phyloP scores from a whole-genome alignment of 1,140 invertebrate species.

The Bactericera cockerelli region DNA sequence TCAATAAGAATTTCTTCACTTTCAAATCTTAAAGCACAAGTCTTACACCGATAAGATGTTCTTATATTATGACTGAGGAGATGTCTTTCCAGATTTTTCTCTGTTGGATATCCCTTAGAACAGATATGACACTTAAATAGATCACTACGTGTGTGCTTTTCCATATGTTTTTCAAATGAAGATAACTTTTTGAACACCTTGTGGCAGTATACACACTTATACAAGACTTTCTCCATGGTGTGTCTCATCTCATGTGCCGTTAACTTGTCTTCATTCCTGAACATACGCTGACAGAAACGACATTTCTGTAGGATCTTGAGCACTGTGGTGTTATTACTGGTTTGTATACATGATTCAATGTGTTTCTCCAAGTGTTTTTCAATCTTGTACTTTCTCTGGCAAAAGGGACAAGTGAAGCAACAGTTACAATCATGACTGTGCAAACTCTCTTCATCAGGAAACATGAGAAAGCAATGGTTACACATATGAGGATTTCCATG shows the following conservation, averaged over 20 bases:
- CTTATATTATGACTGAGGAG: neutral
- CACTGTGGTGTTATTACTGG: neutral
- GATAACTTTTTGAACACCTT: neutral
- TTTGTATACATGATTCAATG: neutral
- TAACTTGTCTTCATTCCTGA: constrained; percentile 3
- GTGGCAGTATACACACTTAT: neutral
- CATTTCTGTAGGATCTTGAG: neutral
- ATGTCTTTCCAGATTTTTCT: constrained; percentile 2
- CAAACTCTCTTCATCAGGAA: neutral
- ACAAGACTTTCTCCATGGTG: neutral
- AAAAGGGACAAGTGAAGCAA: neutral
- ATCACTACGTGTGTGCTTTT: neutral
- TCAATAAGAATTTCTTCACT: neutral
- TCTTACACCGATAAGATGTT: neutral
- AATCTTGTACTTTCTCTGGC: neutral
- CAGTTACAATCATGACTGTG: neutral
- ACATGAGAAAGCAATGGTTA: constrained; percentile 4
- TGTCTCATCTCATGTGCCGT: neutral
- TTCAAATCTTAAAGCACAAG: neutral
- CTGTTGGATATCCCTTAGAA: neutral
- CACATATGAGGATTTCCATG: neutral
- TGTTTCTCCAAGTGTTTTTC: constrained; percentile 7
- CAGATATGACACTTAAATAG: neutral
- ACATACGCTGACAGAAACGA: constrained; percentile 1
- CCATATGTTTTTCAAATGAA: constrained; percentile 1